phyloP scores from a whole-genome alignment of 2,888 invertebrate genomes.

The Eristalis intricaria region DNA sequence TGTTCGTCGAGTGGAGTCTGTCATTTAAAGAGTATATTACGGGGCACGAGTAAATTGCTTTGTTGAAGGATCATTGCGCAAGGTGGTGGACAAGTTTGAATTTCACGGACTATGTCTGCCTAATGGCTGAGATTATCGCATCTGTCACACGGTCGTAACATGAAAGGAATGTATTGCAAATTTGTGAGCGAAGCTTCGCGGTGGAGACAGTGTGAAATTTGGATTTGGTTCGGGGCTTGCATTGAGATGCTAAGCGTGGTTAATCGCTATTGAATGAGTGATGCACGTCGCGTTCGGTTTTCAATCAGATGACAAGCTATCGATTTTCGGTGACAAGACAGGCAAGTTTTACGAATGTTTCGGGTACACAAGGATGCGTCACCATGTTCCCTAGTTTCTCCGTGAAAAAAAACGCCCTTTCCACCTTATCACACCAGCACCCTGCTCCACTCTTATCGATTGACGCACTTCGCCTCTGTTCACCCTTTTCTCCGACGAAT shows the following conservation, averaged over 20 bases:
- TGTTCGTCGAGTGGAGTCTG: conserved; percentile 5
- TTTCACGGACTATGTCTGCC: conserved; percentile 30
- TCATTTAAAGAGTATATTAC: conserved; percentile 3
- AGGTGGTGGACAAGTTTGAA: conserved; percentile 9
- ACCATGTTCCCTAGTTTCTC: too few species aligned
- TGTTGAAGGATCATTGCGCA: conserved; percentile 48
- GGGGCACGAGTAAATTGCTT: conserved; percentile 35
- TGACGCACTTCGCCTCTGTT: not conserved
- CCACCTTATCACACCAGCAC: too few species aligned
- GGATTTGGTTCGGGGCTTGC: too few species aligned
- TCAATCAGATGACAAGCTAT: too few species aligned
- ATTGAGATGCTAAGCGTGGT: too few species aligned
- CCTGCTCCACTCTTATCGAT: not conserved
- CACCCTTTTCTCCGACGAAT: not conserved
- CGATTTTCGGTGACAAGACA: too few species aligned
- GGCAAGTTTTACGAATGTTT: too few species aligned
- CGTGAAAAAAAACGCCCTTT: too few species aligned
- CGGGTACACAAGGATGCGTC: too few species aligned
- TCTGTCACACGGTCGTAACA: conserved; percentile 17
- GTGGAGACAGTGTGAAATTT: not conserved
- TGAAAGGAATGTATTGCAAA: not conserved
- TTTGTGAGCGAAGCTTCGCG: not conserved
- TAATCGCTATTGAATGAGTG: not conserved
- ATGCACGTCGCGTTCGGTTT: too few species aligned
- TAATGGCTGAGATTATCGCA: conserved; percentile 25